Percentiles rank a stretch among this genome's conserved stretches.
These are phyloP conservation scores for Cynopterus sphinx DNA, from an alignment of 2,797 vertebrate species.

Conservation along the genomic window DNA sequence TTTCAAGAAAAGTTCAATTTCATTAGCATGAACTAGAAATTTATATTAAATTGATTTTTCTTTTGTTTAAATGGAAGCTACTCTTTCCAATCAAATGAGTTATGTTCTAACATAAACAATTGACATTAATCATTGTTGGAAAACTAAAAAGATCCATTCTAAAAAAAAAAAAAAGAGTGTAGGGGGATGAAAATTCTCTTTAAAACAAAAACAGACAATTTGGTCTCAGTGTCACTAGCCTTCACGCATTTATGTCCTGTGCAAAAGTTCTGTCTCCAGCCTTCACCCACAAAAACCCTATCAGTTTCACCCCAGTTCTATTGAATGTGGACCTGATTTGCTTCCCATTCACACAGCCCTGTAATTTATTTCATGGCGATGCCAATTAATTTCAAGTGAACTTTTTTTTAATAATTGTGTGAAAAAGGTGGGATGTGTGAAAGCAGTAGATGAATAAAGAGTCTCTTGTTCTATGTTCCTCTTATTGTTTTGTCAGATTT, in stretches of 20 bases:
- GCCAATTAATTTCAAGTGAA: constrained; percentile 54
- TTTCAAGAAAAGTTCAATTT: neutral
- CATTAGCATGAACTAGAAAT: neutral
- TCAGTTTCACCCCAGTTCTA: neutral
- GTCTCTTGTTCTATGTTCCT: neutral
- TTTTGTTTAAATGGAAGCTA: constrained; percentile 18
- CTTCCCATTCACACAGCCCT: neutral
- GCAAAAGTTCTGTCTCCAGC: neutral
- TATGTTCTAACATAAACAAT: neutral
- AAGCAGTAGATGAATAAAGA: neutral
- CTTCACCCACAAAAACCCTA: neutral
- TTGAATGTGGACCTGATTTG: neutral
- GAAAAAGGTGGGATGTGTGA: constrained; percentile 30
- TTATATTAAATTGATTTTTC: neutral
- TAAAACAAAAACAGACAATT: neutral
- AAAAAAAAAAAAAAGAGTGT: neutral
- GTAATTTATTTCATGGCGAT: constrained; percentile 23
- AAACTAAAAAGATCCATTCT: neutral
- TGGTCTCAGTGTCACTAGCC: neutral
- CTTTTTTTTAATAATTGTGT: neutral
- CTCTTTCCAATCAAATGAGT: neutral
- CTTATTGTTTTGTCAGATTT: constrained; percentile 4
- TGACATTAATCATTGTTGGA: neutral
- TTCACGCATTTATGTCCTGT: neutral
- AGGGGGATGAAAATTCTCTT: neutral